Conservation (phyloP, 2,888 invertebrate genomes). For the Melipona beecheii region DNA sequence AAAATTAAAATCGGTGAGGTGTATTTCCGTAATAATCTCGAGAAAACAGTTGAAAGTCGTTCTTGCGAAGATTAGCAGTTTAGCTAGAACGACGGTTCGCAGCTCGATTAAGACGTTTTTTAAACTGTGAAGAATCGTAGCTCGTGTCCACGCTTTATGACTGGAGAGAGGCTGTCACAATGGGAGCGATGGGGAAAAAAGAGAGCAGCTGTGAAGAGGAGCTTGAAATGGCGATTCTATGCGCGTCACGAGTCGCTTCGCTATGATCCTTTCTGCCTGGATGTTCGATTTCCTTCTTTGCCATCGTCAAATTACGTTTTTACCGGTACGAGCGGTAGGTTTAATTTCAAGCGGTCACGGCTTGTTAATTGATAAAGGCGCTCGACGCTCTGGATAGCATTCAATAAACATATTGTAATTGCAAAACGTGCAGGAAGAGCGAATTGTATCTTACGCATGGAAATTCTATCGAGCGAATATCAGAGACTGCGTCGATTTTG, state of each 20-base stretch:
- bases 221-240: slow-evolving; percentile 76
- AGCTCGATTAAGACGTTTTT: slow-evolving; percentile 50
- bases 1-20: no score
- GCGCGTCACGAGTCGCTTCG: slow-evolving; percentile 63
- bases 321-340: neutral
- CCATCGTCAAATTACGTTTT: slow-evolving; percentile 30
- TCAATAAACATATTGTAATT: neutral
- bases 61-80: neutral
- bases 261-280: slow-evolving; percentile 51
- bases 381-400: neutral
- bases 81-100: neutral
- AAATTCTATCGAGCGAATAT: neutral
- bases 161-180: slow-evolving; percentile 58
- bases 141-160: slow-evolving; percentile 62
- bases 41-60: neutral
- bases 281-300: slow-evolving; percentile 40
- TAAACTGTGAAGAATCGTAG: slow-evolving; percentile 74
- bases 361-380: slow-evolving; percentile 3
- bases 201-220: slow-evolving; percentile 64
- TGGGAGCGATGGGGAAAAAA: slow-evolving; percentile 58
- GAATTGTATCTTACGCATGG: neutral
- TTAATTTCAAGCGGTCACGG: slow-evolving; percentile 7
- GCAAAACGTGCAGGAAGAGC: no score
- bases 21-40: no score
- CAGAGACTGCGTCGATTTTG: no score